Conservation (phyloP, 2,797 vertebrate species). For the Limosa lapponica region DNA sequence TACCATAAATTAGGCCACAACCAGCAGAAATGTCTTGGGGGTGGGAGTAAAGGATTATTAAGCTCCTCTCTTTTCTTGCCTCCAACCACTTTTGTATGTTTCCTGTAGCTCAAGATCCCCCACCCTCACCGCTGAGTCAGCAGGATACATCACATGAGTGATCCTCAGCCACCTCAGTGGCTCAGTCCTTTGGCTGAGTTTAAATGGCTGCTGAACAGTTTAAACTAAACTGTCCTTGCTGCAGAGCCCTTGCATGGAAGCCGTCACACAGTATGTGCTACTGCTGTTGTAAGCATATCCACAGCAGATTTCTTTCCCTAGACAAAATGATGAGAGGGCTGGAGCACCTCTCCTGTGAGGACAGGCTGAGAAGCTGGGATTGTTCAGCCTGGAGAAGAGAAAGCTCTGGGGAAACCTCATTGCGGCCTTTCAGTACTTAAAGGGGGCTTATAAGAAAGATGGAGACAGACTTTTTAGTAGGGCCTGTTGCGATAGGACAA, state of each 20-base stretch:
- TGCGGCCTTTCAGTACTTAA: neutral
- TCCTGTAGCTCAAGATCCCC: neutral
- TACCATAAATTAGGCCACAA: neutral
- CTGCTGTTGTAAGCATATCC: neutral
- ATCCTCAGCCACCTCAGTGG: neutral
- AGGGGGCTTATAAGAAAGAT: neutral
- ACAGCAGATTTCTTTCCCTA: neutral
- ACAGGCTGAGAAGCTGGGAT: neutral
- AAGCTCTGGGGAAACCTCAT: neutral
- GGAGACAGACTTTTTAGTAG: neutral
- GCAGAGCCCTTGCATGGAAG: neutral
- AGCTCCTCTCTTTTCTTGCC: neutral
- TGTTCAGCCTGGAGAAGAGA: neutral
- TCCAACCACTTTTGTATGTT: neutral
- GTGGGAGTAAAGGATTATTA: neutral
- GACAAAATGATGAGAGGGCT: neutral
- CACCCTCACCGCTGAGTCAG: neutral
- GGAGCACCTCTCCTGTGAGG: neutral
- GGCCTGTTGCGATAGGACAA: neutral
- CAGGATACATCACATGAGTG: neutral
- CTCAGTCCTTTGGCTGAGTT: neutral
- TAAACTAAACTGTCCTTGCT: neutral
- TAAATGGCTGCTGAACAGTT: neutral
- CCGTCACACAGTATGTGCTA: fast-evolving
- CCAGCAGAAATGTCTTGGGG: neutral